These are phyloP conservation scores for Drosophila lacteicornis DNA, from an alignment of 1,140 invertebrate species.

Conservation along the genomic window DNA sequence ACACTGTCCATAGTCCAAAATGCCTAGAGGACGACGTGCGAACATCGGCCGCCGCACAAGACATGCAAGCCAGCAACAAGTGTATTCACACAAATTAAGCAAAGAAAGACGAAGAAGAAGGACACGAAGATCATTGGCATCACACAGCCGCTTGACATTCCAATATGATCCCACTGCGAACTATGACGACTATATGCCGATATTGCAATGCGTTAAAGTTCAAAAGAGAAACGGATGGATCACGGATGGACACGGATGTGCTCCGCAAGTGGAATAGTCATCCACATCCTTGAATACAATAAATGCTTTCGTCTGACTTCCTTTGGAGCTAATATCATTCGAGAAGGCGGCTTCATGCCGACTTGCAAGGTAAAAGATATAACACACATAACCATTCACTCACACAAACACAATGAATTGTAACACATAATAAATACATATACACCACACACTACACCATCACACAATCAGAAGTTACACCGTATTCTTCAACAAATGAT, in stretches of 20 bases:
- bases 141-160: slow-evolving; percentile 13
- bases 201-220: slow-evolving; percentile 49
- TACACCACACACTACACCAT: slow-evolving; percentile 7
- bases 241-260: not conserved
- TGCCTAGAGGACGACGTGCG: no score
- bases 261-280: not conserved
- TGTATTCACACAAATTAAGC: no score
- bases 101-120: not conserved
- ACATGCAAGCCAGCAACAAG: no score
- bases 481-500: no score
- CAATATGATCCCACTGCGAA: slow-evolving; percentile 34
- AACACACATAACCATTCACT: not conserved
- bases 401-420: slow-evolving; percentile 11
- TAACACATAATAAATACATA: slow-evolving; percentile 12
- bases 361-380: no score
- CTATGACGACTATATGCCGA: slow-evolving; percentile 12
- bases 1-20: no score
- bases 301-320: slow-evolving; percentile 59
- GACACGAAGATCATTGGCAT: not conserved
- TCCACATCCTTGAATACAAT: slow-evolving; percentile 69
- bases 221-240: slow-evolving; percentile 35
- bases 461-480: no score
- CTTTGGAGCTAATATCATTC: slow-evolving; percentile 23
- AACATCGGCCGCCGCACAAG: no score
- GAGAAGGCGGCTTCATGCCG: slow-evolving; percentile 71